phyloP scores from a whole-genome alignment of 2,797 vertebrate species.

The Hipposideros larvatus region DNA sequence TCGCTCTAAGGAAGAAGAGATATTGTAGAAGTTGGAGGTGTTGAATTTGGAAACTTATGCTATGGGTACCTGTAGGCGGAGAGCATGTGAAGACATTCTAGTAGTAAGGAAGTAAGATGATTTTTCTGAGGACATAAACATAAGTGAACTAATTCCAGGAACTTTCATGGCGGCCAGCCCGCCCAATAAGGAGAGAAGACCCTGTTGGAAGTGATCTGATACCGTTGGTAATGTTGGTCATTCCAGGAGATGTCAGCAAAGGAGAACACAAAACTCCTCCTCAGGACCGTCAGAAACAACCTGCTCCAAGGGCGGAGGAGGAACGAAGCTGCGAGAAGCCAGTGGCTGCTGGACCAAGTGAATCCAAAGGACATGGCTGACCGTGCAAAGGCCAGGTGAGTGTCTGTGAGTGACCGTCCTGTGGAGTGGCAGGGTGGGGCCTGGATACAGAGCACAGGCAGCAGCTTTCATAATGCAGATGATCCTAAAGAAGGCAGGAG shows the following conservation, averaged over 20 bases:
- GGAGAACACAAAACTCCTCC: slow-evolving; percentile 88
- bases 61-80: background rate
- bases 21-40: background rate
- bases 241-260: slow-evolving; percentile 90
- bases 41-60: background rate
- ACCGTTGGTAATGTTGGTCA: background rate
- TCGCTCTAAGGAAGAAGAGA: background rate
- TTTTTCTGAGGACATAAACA: background rate
- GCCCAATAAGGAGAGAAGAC: background rate
- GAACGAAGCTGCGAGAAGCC: slow-evolving; percentile 83
- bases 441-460: fast-evolving
- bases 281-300: slow-evolving; percentile 85
- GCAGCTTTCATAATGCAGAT: background rate
- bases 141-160: background rate
- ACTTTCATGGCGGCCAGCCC: background rate
- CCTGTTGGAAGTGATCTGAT: background rate
- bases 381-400: slow-evolving; percentile 71
- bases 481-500: background rate
- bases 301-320: slow-evolving; percentile 85
- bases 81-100: background rate
- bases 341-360: slow-evolving; percentile 49
- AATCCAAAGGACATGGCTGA: background rate
- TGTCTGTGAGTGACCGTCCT: background rate
- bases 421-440: fast-evolving
- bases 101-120: background rate